phyloP scores from a whole-genome alignment of 2,113 vertebrate species.

The Pyxicephalus adspersus region DNA sequence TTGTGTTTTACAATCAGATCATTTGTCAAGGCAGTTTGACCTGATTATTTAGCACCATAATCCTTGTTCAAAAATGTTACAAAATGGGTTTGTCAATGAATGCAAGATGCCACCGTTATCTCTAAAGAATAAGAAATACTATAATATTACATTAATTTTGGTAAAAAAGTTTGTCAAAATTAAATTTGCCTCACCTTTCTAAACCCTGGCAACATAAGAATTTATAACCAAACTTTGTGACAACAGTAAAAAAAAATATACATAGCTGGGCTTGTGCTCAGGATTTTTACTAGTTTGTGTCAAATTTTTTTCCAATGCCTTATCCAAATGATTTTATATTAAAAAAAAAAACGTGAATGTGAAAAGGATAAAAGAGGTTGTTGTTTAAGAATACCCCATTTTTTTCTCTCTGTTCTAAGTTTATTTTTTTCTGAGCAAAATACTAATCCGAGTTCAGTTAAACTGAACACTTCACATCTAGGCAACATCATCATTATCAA shows the following conservation, averaged over 20 bases:
- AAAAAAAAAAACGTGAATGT: slow-evolving; percentile 20
- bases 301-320: background rate
- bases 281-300: background rate
- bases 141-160: too few relatives aligned
- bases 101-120: too few relatives aligned
- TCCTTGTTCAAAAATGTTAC: background rate
- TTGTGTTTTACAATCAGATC: background rate
- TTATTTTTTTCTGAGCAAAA: slow-evolving; percentile 54
- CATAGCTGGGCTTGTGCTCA: background rate
- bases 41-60: background rate
- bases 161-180: too few relatives aligned
- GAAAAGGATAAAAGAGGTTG: slow-evolving; percentile 31
- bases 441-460: slow-evolving; percentile 57
- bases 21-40: background rate
- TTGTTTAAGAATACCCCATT: slow-evolving; percentile 38
- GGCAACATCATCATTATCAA: slow-evolving; percentile 55
- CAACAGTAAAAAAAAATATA: background rate
- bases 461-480: slow-evolving; percentile 56
- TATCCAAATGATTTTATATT: background rate
- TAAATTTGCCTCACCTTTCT: background rate
- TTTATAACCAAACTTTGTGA: slow-evolving; percentile 36
- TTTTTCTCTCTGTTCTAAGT: slow-evolving; percentile 49
- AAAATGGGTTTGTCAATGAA: too few relatives aligned
- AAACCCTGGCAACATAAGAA: slow-evolving; percentile 20
- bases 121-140: too few relatives aligned